Base-by-base conservation (phyloP, 2,797 vertebrate genomes). In the Sebastes cheni region DNA sequence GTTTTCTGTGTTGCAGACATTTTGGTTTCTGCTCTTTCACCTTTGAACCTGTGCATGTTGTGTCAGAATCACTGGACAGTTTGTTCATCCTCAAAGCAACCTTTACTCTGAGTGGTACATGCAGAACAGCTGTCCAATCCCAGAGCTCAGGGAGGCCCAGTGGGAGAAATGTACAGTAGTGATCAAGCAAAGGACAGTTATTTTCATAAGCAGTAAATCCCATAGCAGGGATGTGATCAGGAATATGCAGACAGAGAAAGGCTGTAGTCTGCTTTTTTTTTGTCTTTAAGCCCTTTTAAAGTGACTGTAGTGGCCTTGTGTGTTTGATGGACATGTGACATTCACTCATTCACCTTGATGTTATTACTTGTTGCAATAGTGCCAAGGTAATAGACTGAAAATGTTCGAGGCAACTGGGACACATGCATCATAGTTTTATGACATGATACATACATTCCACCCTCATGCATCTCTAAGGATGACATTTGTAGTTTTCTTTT, bases 51-150 rank as follows among this genome's bases (percentile, higher is more conserved):
- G 0, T 61, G 11, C 55, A 18, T 62, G 20, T 60, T 55, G 34
- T 69, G 62, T 68, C 70, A 3, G 27, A 65, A n/a, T 59, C 59
- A 23, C 32, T 32, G 75, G 8, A 66, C 73, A 56, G 60, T 86
- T 82, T 82, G 66, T 75, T 84, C 76, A 67, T 71, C 67, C 10
- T 84, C 50, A 32, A 20, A 42, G 29, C 71, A 86, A 86, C 78
- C 77, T 90, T 88, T 81, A 82, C 46, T 68, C 72, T 29, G 23
- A 36, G 50, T 3, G 27, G 14, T 34, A n/a, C 71, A 58, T 56
- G 20, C 18, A n/a, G 52, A 46, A 30, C 82, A 77, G 16, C 64
- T 74, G 79, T 72, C 72, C 59, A 61, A 32, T 70, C 79, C 36
- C 20, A 62, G 52, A 66, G 30, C 65, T 52, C 32, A 8, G 50